These are phyloP conservation scores for Lophochroa leadbeateri DNA, from an alignment of 2,113 vertebrate species.

Conservation along the genomic window DNA sequence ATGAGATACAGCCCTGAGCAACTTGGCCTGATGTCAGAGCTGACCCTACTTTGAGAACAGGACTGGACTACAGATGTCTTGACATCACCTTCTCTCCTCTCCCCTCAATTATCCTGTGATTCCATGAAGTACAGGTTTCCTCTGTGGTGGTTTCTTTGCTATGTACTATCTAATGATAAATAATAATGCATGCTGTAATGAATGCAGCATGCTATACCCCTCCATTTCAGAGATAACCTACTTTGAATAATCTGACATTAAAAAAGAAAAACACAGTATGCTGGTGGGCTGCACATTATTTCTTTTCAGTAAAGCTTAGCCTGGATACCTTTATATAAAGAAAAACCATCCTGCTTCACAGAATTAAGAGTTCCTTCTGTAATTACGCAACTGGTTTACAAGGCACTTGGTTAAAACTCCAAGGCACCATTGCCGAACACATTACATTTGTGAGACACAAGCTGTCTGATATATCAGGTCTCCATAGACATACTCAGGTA, in stretches of 20 bases:
- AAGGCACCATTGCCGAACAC: not conserved
- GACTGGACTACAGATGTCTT: not conserved
- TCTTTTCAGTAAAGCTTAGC: not conserved
- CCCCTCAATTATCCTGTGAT: not conserved
- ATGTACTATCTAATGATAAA: not conserved
- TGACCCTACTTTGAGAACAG: not conserved
- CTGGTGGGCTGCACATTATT: not conserved
- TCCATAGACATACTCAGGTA: not conserved
- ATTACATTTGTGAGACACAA: not conserved
- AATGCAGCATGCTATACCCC: not conserved
- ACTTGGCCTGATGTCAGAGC: not conserved
- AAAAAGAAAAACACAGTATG: not conserved
- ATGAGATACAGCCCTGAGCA: not conserved
- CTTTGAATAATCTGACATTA: not conserved
- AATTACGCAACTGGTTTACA: not conserved
- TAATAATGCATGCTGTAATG: not conserved
- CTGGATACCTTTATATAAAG: not conserved
- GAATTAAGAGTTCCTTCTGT: not conserved
- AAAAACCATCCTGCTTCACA: not conserved
- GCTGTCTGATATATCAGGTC: not conserved
- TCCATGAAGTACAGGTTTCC: not conserved
- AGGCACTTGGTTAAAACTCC: not conserved
- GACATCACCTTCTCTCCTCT: not conserved
- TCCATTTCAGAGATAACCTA: not conserved
- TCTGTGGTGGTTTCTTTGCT: not conserved